Conservation (phyloP, 2,888 invertebrate species). For the Camponotus fellah region DNA sequence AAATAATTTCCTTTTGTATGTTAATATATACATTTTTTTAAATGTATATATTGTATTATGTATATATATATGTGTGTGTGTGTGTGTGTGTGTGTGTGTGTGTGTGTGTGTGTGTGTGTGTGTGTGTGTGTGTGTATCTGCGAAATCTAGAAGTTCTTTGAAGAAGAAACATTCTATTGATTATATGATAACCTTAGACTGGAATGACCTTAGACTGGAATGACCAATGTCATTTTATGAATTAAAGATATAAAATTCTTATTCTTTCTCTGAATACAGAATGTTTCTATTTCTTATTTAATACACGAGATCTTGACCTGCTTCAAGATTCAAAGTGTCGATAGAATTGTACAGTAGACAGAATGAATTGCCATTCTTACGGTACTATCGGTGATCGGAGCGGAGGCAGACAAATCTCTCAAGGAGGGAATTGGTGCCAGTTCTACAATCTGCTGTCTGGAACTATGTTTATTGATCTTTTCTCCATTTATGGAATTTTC, state of each 20-base stretch:
- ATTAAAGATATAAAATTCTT: background rate
- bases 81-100: too few species aligned
- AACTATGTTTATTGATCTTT: background rate
- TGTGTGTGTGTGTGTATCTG: too few species aligned
- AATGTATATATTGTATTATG: background rate
- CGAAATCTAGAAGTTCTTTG: background rate
- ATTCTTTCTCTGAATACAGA: background rate
- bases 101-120: too few species aligned
- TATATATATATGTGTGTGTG: background rate
- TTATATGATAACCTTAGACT: slow-evolving; percentile 13
- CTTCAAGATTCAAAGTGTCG: background rate
- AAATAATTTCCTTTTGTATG: background rate
- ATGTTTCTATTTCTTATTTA: background rate
- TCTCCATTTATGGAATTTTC: background rate
- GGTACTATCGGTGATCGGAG: background rate
- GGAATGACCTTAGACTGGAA: slow-evolving; percentile 4
- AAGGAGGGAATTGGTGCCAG: slow-evolving; percentile 66
- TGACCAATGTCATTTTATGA: background rate
- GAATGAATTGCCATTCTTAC: slow-evolving; percentile 47
- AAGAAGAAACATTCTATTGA: background rate
- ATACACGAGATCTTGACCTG: background rate
- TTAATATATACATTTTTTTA: background rate
- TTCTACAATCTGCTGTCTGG: slow-evolving; percentile 29
- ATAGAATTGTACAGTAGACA: slow-evolving; percentile 12
- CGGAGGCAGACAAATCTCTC: slow-evolving; percentile 48